Base-by-base conservation (phyloP, 2,888 invertebrate genomes). In the Eurytoma adleriae region DNA sequence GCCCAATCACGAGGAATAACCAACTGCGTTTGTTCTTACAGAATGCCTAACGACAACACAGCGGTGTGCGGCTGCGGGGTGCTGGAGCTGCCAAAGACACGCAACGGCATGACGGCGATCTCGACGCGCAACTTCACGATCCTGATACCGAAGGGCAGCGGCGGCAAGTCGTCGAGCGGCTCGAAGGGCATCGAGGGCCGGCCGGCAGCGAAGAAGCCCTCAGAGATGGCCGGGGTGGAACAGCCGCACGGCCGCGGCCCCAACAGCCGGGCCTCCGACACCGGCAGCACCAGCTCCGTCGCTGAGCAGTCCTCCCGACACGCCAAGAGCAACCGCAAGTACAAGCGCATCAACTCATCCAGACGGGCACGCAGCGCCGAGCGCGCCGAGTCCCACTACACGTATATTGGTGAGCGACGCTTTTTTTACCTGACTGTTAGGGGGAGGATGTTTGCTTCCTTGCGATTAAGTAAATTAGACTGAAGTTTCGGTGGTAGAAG, bases 311-410 rank as follows among this genome's bases (percentile, higher is more conserved):
- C 69, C 13, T 56, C 40, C 5, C 56, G 76, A 14, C 56, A 52
- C 20, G 27, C 86, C 54, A 85, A 82, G 56, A 85, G 74, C 67
- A 87, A 79, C 68, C 88, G 88, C 64, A 87, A 87, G 66, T 88
- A 88, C 56, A 89, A 88, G 67, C 85, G 88, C 57, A 80, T 87
- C 61, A 88, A 87, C 82, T 86, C 88, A 3, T 86, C 88, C 77
- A 85, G 90, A 72, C 86, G 90, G 80, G 87, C 89, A 52, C 86
- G 89, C 73, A 90, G 90, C 82, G 90, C 90, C 20, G 90, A 90
- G 52, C 85, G 90, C 79, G 85, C 78, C 4, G 90, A 89, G 75
- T 88, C 90, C 2, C 89, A 90, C 83, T 90, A 90, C 68, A 90
- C 90, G 30, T 90, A 90, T 52, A 90, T 90, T 62, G 90, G 90